phyloP scores from a whole-genome alignment of 1,140 invertebrate genomes.

The Sitodiplosis mosellana region DNA sequence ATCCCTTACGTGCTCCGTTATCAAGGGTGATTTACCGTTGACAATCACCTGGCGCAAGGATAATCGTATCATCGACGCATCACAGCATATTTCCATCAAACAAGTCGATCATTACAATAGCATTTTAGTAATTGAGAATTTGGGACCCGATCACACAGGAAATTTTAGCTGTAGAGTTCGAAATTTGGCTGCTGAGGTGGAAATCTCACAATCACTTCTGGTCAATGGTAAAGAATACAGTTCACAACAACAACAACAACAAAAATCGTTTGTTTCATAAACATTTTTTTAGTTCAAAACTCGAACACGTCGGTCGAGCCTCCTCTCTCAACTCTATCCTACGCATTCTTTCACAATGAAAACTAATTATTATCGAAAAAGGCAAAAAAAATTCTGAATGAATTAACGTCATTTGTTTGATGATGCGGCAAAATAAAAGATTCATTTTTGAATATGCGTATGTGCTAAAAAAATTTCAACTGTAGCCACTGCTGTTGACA shows the following conservation, averaged over 20 bases:
- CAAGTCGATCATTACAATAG: conserved; percentile 59
- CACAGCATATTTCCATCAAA: conserved; percentile 40
- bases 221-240: conserved; percentile 51
- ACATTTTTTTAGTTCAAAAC: too few relatives aligned
- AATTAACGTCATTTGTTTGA: too few relatives aligned
- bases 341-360: too few relatives aligned
- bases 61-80: conserved; percentile 39
- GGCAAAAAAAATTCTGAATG: too few relatives aligned
- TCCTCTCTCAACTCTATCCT: too few relatives aligned
- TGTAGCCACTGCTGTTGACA: too few relatives aligned
- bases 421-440: too few relatives aligned
- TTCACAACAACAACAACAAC: not conserved
- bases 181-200: conserved; percentile 51
- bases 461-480: too few relatives aligned
- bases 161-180: conserved; percentile 56
- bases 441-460: too few relatives aligned
- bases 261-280: not conserved
- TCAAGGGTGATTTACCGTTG: conserved; percentile 57
- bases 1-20: conserved; percentile 55
- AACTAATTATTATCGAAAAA: too few relatives aligned
- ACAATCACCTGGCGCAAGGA: conserved; percentile 63
- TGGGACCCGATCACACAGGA: conserved; percentile 57
- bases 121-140: conserved; percentile 57
- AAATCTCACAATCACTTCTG: conserved; percentile 50
- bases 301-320: too few relatives aligned